A percentile compares a stretch with the other conserved stretches of the same genome.
Evolutionary conservation across 2,888 invertebrate genomes (phyloP).

Genomic region (Drosophila bunnanda): DNA sequence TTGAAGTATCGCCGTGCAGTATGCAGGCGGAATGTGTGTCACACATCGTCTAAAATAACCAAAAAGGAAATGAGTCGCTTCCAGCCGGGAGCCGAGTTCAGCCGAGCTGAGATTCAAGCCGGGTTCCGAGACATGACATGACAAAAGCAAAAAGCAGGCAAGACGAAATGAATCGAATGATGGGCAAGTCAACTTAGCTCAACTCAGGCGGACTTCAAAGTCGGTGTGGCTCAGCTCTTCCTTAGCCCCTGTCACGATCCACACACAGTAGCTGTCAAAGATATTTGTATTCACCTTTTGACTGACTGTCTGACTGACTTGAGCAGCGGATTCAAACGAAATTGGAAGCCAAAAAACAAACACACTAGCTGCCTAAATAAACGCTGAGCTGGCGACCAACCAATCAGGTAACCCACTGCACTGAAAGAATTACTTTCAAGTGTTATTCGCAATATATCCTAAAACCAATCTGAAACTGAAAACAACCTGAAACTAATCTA

Average conservation of each 20-base stretch:
- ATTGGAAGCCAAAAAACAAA: conserved; percentile 73
- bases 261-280: conserved; percentile 79
- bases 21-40: conserved; percentile 69
- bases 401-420: conserved; percentile 49
- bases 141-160: conserved; percentile 64
- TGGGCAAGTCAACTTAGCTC: conserved; percentile 57
- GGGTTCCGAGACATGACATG: conserved; percentile 65
- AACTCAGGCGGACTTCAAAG: conserved; percentile 67
- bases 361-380: conserved; percentile 75
- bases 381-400: conserved; percentile 56
- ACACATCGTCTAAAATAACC: conserved; percentile 54
- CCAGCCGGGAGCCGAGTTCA: conserved; percentile 9
- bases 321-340: conserved; percentile 70
- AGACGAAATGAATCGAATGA: conserved; percentile 67
- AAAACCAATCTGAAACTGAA: neutral
- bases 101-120: conserved; percentile 65
- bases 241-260: conserved; percentile 30
- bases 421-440: neutral
- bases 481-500: neutral
- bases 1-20: conserved; percentile 72
- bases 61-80: conserved; percentile 73
- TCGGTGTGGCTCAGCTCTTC: conserved; percentile 57
- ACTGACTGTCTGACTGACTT: conserved; percentile 71
- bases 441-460: neutral
- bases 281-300: conserved; percentile 81